phyloP scores from a whole-genome alignment of 2,113 vertebrate genomes.

The Dasypus novemcinctus region DNA sequence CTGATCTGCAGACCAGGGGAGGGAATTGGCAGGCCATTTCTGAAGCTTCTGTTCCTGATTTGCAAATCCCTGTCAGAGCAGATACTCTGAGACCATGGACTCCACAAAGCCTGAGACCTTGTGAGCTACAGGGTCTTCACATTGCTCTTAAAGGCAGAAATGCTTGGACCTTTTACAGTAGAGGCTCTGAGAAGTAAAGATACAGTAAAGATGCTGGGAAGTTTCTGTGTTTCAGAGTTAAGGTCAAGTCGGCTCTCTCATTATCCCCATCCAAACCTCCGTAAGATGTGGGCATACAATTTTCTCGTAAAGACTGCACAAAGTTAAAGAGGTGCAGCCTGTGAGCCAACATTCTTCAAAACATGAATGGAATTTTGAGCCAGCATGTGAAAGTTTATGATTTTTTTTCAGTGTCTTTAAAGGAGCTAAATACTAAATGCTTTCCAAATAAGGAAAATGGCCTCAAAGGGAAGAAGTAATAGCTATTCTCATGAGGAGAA shows the following conservation, averaged over 20 bases:
- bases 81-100: not conserved
- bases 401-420: not conserved
- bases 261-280: not conserved
- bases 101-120: not conserved
- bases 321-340: not conserved
- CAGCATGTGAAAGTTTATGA: not conserved
- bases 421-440: not conserved
- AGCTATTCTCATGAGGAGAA: not conserved
- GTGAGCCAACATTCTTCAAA: conserved; percentile 15
- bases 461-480: conserved; percentile 7
- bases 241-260: not conserved
- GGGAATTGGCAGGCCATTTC: not conserved
- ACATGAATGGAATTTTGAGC: not conserved
- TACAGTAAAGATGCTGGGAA: not conserved
- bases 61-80: not conserved
- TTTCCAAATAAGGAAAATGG: conserved; percentile 47
- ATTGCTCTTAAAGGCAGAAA: not conserved
- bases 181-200: not conserved
- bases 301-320: not conserved
- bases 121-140: not conserved
- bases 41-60: not conserved
- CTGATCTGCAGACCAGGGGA: not conserved
- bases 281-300: not conserved
- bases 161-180: not conserved
- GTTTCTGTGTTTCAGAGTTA: not conserved